Percentiles rank a stretch among this genome's conserved stretches.
Conservation (phyloP, 2,888 invertebrate genomes). For the Antheraea assamensis region DNA sequence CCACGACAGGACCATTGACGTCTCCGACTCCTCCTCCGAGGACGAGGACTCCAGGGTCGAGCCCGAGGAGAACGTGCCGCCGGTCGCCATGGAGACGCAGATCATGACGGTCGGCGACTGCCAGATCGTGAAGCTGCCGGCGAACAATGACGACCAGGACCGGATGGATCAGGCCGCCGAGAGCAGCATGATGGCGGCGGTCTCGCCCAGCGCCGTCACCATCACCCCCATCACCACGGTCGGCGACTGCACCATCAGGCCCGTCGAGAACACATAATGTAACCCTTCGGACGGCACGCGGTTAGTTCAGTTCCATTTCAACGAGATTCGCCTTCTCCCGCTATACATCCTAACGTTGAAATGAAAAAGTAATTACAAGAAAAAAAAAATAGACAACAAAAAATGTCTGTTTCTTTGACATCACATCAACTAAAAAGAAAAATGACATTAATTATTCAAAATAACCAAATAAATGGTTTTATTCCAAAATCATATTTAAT, state of each 20-base stretch:
- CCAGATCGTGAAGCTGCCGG: conserved; percentile 75
- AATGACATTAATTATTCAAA: not conserved
- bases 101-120: conserved; percentile 80
- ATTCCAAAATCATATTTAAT: not conserved
- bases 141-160: conserved; percentile 59
- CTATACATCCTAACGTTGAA: not conserved
- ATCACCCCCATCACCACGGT: conserved; percentile 76
- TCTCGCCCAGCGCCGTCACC: conserved; percentile 66
- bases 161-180: conserved; percentile 51
- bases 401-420: not conserved
- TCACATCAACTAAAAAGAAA: not conserved
- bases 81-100: conserved; percentile 66
- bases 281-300: conserved; percentile 23
- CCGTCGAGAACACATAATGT: conserved; percentile 71
- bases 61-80: conserved; percentile 61
- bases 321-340: conserved; percentile 22
- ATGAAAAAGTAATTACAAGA: not conserved
- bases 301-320: conserved; percentile 14
- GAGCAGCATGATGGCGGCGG: conserved; percentile 44
- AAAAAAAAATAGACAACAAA: not conserved
- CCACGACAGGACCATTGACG: conserved; percentile 71
- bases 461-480: not conserved
- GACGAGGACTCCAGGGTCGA: conserved; percentile 67
- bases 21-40: conserved; percentile 68
- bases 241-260: conserved; percentile 77